These are phyloP conservation scores for Drosophila antonietae DNA, from an alignment of 2,888 invertebrate genomes.

Conservation along the genomic window DNA sequence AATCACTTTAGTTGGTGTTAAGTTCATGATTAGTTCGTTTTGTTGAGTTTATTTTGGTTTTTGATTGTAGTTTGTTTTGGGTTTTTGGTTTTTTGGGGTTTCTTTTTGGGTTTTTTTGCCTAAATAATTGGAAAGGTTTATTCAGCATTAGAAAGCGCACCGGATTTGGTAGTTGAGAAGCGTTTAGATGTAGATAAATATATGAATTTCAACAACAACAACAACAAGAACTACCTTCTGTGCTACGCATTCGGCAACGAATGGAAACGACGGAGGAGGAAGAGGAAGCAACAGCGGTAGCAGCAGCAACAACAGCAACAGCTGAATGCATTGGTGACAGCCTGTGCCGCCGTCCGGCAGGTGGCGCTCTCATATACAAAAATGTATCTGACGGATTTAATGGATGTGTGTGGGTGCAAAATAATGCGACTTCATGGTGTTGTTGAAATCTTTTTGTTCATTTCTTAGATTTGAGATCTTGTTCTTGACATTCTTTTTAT, in stretches of 20 bases:
- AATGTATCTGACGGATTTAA: conserved; percentile 59
- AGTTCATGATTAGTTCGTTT: conserved; percentile 53
- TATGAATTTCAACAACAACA: conserved; percentile 47
- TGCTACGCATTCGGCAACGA: conserved; percentile 39
- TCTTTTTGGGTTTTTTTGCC: conserved; percentile 18
- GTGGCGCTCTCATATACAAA: conserved; percentile 54
- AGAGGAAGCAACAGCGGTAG: conserved; percentile 9
- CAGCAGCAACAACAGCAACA: conserved; percentile 28
- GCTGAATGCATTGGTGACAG: conserved; percentile 56
- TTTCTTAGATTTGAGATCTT: neutral
- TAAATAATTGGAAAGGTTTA: conserved; percentile 45
- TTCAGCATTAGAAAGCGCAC: conserved; percentile 70
- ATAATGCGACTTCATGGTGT: conserved; percentile 55
- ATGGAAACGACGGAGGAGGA: conserved; percentile 36
- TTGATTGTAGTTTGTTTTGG: conserved; percentile 8
- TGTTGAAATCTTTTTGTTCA: conserved; percentile 36
- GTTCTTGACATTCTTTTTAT: conserved; percentile 27
- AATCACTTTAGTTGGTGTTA: conserved; percentile 64
- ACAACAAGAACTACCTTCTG: conserved; percentile 70
- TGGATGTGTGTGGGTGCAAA: conserved; percentile 49
- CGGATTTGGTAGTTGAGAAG: conserved; percentile 47
- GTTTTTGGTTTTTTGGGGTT: neutral
- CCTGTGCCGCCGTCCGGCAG: conserved; percentile 43
- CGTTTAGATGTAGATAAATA: conserved; percentile 47
- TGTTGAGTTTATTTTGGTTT: conserved; percentile 14